A percentile compares a stretch with the other conserved stretches of the same genome.
Conservation (phyloP, 2,797 vertebrate species). For the Melanotaenia maccullochi region DNA sequence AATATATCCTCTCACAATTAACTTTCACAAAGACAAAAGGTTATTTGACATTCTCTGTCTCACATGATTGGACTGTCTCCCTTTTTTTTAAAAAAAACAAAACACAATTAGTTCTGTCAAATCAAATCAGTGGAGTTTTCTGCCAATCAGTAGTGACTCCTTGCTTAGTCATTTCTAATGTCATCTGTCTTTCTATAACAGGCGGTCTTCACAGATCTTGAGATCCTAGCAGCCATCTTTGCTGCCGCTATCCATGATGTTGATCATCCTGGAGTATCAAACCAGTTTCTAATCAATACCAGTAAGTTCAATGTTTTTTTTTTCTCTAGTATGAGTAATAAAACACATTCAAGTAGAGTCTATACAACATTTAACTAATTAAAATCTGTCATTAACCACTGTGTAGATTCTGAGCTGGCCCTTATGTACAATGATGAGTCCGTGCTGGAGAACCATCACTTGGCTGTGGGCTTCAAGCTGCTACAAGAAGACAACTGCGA, state of each 20-base stretch:
- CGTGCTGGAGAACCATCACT: constrained; percentile 94
- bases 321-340: background rate
- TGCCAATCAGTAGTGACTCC: constrained; percentile 7
- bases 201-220: constrained; percentile 98
- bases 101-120: no score
- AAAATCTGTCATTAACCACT: background rate
- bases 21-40: no score
- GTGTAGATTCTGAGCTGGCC: constrained; percentile 93
- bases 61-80: no score
- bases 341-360: background rate
- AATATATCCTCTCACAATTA: no score
- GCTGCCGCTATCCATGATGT: constrained; percentile 98
- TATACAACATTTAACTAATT: background rate
- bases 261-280: constrained; percentile 98
- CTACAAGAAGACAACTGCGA: constrained; percentile 93
- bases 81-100: background rate
- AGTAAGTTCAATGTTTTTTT: constrained; percentile 84
- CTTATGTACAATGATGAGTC: constrained; percentile 99
- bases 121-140: background rate
- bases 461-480: constrained; percentile 95
- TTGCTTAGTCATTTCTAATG: background rate
- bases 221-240: constrained; percentile 98
- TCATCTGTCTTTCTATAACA: constrained; percentile 55
- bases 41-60: no score
- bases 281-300: constrained; percentile 98